Evolutionary conservation across 2,888 invertebrate species (phyloP).

Genomic region (Biston stratarius): DNA sequence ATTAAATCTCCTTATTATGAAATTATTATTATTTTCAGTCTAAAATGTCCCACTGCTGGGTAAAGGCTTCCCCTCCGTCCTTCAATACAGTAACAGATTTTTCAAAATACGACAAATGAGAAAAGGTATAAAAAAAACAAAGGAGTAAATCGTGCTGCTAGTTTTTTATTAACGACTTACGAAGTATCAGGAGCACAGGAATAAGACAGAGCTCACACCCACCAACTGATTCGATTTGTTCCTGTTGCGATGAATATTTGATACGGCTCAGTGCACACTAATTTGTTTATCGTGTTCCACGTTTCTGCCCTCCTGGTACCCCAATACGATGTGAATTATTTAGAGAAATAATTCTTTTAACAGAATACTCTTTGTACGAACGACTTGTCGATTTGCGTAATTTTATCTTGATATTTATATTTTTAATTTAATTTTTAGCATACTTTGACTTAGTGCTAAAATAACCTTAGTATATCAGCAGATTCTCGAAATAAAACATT

Average conservation of each 20-base stretch:
- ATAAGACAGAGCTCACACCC: constrained; percentile 74
- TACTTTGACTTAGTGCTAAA: background rate
- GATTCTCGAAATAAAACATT: too few species aligned
- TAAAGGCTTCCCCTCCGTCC: too few species aligned
- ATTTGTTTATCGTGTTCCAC: constrained; percentile 82
- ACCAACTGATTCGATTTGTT: constrained; percentile 84
- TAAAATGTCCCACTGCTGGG: too few species aligned
- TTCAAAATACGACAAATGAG: background rate
- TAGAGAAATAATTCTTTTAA: constrained; percentile 48
- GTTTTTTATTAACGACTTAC: constrained; percentile 66
- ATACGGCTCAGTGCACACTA: constrained; percentile 84
- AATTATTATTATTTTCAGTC: too few species aligned
- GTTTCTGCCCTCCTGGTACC: constrained; percentile 67
- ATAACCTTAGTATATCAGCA: too few species aligned
- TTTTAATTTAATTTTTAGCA: background rate
- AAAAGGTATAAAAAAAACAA: constrained; percentile 38
- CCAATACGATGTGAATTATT: constrained; percentile 64
- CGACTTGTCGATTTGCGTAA: constrained; percentile 1
- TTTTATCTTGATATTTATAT: background rate
- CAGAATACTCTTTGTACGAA: constrained; percentile 3
- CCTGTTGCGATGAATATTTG: constrained; percentile 85
- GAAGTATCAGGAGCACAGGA: constrained; percentile 64
- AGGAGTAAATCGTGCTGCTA: constrained; percentile 54
- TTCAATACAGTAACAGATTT: background rate
- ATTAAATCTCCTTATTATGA: too few species aligned